phyloP scores from a whole-genome alignment of 2,113 vertebrate species.

The Aptenodytes forsteri region DNA sequence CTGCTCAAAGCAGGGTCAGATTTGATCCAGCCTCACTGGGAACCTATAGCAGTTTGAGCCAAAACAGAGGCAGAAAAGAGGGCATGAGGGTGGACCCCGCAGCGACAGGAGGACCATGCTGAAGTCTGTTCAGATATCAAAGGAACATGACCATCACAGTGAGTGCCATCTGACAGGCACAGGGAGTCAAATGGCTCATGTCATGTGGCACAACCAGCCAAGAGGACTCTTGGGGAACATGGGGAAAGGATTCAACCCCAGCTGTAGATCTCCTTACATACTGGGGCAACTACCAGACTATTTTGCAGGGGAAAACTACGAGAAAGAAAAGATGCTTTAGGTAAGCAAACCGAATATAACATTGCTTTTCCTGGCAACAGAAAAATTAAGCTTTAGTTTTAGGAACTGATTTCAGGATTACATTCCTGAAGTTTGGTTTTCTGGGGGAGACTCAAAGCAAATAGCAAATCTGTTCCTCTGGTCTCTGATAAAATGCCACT shows the following conservation, averaged over 20 bases:
- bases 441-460: not conserved
- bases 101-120: not conserved
- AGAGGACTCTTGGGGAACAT: not conserved
- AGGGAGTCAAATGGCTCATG: not conserved
- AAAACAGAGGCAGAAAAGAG: not conserved
- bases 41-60: not conserved
- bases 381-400: not conserved
- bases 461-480: not conserved
- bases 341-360: not conserved
- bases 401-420: not conserved
- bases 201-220: not conserved
- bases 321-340: not conserved
- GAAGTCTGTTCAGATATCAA: not conserved
- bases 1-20: not conserved
- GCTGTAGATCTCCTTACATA: not conserved
- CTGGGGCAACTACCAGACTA: not conserved
- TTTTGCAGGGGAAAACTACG: not conserved
- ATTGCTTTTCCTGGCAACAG: not conserved
- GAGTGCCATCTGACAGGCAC: rapidly evolving
- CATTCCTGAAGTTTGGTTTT: not conserved
- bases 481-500: not conserved
- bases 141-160: not conserved
- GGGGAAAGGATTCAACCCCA: not conserved
- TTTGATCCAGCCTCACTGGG: not conserved
- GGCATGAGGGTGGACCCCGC: not conserved